Evolutionary conservation across 2,797 vertebrate species (phyloP).

Genomic region (Leptodactylus fallax): DNA sequence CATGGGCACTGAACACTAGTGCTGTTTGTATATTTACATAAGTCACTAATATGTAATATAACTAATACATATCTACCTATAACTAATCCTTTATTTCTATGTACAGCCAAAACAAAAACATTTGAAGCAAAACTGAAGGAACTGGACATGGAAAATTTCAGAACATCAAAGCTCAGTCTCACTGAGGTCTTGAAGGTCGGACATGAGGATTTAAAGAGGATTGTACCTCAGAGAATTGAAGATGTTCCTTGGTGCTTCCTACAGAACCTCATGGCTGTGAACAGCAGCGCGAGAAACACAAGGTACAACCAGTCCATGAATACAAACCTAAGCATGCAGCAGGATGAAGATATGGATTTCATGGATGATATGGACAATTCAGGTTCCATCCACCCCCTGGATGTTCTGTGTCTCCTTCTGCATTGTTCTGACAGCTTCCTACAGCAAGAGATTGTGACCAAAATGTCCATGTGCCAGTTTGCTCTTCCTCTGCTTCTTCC

Average conservation of each 20-base stretch:
- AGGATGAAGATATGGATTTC: conserved; percentile 37
- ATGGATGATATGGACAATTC: conserved; percentile 14
- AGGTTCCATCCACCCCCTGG: conserved; percentile 74
- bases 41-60: neutral
- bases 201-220: conserved; percentile 66
- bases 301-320: conserved; percentile 55
- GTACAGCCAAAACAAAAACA: conserved; percentile 8
- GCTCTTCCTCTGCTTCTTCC: conserved; percentile 83
- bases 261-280: conserved; percentile 72
- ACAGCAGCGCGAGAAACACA: conserved; percentile 70
- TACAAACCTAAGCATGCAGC: conserved; percentile 47
- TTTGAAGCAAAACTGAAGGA: conserved; percentile 23
- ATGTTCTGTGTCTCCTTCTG: conserved; percentile 81
- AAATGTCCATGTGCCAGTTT: conserved; percentile 86
- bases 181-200: conserved; percentile 71
- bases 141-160: conserved; percentile 70
- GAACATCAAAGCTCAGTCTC: conserved; percentile 70
- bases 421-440: conserved; percentile 81
- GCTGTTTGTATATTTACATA: neutral
- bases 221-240: conserved; percentile 64
- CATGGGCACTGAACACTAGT: too few relatives aligned
- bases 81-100: neutral
- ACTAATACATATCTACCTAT: too few relatives aligned
- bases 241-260: conserved; percentile 72
- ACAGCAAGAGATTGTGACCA: conserved; percentile 79